Percentiles rank a stretch among this genome's conserved stretches.
These are phyloP conservation scores for Dasypus novemcinctus DNA, from an alignment of 2,113 vertebrate genomes.

Conservation along the genomic window DNA sequence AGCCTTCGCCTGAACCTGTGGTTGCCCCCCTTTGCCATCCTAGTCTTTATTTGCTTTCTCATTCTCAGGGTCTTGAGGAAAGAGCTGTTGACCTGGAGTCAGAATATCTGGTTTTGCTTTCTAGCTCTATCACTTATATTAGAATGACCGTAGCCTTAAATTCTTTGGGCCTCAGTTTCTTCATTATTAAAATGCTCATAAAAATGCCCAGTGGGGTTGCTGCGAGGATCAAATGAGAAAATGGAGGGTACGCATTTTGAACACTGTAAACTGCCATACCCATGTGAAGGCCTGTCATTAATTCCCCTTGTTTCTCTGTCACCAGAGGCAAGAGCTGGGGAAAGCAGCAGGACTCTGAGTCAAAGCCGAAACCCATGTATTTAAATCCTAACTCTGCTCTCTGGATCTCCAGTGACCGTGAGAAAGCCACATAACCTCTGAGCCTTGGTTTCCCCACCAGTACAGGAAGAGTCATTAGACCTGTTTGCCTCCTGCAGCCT, in stretches of 20 bases:
- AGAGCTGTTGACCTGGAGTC: not conserved
- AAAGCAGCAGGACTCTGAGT: not conserved
- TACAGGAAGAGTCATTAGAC: not conserved
- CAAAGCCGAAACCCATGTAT: not conserved
- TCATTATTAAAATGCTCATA: not conserved
- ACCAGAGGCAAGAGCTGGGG: not conserved
- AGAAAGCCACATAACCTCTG: slow-evolving; percentile 27
- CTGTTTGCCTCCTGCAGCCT: not conserved
- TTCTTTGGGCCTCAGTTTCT: slow-evolving; percentile 25
- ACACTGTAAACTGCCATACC: not conserved
- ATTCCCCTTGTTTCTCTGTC: not conserved
- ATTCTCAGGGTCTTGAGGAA: not conserved
- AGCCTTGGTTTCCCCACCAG: not conserved
- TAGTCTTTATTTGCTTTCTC: not conserved
- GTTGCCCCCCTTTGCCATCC: not conserved
- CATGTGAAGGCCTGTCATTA: slow-evolving; percentile 5
- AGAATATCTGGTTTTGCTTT: not conserved
- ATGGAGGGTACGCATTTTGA: slow-evolving; percentile 37
- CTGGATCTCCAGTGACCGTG: not conserved
- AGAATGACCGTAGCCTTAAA: not conserved
- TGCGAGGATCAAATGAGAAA: slow-evolving; percentile 30
- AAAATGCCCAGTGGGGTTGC: not conserved
- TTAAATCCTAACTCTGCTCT: slow-evolving; percentile 8
- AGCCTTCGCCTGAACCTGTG: not conserved
- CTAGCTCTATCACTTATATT: not conserved